These are phyloP conservation scores for Gyrodactylus salaris DNA, from an alignment of 1,140 invertebrate genomes.

Conservation along the genomic window DNA sequence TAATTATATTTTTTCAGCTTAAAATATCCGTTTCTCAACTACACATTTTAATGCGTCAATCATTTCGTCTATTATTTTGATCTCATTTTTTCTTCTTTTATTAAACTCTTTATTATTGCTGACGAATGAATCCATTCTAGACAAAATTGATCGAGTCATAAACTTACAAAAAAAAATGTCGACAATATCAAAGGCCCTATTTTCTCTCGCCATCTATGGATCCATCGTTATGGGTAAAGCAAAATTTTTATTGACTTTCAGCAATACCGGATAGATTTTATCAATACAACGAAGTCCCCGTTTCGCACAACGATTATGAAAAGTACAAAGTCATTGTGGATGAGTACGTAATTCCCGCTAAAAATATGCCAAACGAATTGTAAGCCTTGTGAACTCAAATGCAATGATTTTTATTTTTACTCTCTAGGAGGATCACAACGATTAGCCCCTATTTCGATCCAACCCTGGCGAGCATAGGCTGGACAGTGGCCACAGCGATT, in stretches of 20 bases:
- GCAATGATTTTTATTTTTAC: neutral
- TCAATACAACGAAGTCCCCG: neutral
- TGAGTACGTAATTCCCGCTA: neutral
- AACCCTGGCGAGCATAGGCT: neutral
- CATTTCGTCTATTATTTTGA: neutral
- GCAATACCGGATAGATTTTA: neutral
- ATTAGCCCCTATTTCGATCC: neutral
- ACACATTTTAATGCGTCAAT: neutral
- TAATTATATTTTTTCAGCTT: neutral
- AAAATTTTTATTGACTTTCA: neutral
- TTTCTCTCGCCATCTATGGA: no score
- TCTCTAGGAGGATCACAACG: neutral
- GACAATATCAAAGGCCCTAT: no score
- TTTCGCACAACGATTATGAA: neutral
- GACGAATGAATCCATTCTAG: no score
- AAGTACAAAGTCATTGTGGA: neutral
- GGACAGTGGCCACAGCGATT: neutral
- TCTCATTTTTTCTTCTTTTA: no score
- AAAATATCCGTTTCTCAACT: neutral
- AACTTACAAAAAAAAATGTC: no score
- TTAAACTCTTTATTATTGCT: no score
- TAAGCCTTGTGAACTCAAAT: no score
- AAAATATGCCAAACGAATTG: neutral
- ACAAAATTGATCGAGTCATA: no score
- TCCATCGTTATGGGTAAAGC: no score